Percentiles rank a stretch among this genome's conserved stretches.
phyloP scores from a whole-genome alignment of 1,140 invertebrate genomes.

The Bombus balteatus region DNA sequence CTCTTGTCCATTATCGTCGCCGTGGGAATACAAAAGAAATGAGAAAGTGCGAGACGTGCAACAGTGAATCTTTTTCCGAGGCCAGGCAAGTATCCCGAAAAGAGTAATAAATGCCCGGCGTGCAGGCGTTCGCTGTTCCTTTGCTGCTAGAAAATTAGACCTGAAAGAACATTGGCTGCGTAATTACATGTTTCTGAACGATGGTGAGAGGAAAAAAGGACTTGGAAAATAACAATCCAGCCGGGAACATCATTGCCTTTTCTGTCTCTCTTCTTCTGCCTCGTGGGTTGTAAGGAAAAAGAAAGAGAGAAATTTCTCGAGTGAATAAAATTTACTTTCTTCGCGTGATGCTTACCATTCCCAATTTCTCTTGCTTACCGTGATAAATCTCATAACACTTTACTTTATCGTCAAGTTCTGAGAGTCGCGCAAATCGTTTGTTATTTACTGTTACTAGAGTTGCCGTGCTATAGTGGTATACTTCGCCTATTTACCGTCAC shows the following conservation, averaged over 20 bases:
- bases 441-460: not conserved
- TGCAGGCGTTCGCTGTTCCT: constrained; percentile 38
- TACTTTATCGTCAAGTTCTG: not conserved
- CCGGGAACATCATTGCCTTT: not conserved
- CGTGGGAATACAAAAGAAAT: constrained; percentile 35
- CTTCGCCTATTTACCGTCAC: too few species aligned
- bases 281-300: too few species aligned
- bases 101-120: constrained; percentile 61
- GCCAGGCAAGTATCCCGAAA: constrained; percentile 36
- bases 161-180: constrained; percentile 57
- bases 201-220: not conserved
- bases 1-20: constrained; percentile 41
- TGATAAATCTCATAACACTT: not conserved
- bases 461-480: too few species aligned
- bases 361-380: not conserved
- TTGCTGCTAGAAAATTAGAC: constrained; percentile 54
- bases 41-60: constrained; percentile 30
- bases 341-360: not conserved
- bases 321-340: not conserved
- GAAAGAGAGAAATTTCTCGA: not conserved
- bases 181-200: constrained; percentile 59
- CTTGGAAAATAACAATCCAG: not conserved
- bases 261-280: not conserved
- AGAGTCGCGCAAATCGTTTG: not conserved
- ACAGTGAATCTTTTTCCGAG: constrained; percentile 41